Evolutionary conservation across 2,113 vertebrate genomes (phyloP).

Genomic region (Pandion haliaetus): DNA sequence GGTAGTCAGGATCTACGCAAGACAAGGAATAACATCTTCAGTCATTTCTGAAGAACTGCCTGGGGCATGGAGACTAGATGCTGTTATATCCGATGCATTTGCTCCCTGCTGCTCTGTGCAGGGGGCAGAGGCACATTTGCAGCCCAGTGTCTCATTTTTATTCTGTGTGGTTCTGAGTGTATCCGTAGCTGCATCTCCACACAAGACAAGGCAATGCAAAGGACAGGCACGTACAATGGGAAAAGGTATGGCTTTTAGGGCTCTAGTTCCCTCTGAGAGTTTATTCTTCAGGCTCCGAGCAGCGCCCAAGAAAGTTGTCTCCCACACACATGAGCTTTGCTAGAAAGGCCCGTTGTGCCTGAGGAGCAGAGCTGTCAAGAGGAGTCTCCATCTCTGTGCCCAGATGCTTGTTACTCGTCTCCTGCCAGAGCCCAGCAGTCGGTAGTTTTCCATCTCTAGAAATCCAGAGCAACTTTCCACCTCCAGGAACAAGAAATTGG

Average conservation of each 20-base stretch:
- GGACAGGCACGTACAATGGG: fast-evolving
- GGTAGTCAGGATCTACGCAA: background rate
- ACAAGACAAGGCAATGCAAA: background rate
- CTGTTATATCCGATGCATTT: background rate
- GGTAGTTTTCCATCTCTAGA: background rate
- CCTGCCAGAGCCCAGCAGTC: background rate
- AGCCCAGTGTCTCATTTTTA: background rate
- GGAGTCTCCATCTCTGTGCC: background rate
- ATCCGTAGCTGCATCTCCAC: background rate
- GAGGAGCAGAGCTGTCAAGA: background rate
- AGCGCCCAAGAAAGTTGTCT: background rate
- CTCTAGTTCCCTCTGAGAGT: background rate
- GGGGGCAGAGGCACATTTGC: background rate
- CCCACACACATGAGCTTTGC: background rate
- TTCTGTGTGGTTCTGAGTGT: background rate
- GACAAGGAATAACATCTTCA: background rate
- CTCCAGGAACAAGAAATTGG: background rate
- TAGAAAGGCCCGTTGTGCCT: background rate
- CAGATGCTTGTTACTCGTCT: background rate
- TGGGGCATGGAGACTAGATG: background rate
- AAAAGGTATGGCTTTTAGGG: background rate
- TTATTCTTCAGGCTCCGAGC: background rate
- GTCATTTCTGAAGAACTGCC: background rate
- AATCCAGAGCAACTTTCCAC: background rate
- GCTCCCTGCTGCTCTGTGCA: background rate